phyloP scores from a whole-genome alignment of 2,888 invertebrate genomes.

The Rapana venosa region DNA sequence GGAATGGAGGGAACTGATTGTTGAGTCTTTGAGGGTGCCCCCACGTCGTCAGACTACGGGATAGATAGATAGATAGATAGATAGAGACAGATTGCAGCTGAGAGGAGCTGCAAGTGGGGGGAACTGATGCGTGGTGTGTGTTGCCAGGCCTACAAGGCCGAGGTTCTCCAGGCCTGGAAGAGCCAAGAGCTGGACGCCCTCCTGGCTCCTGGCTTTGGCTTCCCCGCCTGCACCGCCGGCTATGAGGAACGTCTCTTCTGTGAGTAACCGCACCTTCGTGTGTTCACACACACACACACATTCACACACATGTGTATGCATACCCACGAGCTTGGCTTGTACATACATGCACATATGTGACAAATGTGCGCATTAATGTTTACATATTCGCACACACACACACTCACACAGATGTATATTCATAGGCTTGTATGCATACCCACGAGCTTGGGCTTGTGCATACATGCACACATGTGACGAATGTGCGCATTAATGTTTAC shows the following conservation, averaged over 20 bases:
- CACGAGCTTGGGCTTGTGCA: background rate
- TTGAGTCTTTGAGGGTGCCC: too few relatives aligned
- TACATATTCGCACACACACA: background rate
- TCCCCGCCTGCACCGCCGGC: slow-evolving; percentile 58
- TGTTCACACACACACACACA: background rate
- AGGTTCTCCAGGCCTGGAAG: background rate
- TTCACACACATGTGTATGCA: background rate
- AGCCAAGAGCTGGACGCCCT: slow-evolving; percentile 66
- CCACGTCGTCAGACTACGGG: too few relatives aligned
- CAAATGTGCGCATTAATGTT: background rate
- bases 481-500: background rate
- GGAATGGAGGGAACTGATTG: too few relatives aligned
- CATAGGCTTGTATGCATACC: background rate
- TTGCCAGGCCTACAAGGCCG: too few relatives aligned
- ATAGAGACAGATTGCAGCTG: too few relatives aligned
- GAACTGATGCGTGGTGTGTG: background rate
- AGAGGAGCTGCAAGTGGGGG: background rate
- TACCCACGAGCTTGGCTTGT: background rate
- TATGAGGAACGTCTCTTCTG: background rate
- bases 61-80: too few relatives aligned
- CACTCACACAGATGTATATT: background rate
- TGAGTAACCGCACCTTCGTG: background rate
- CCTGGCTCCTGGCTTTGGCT: slow-evolving; percentile 69
- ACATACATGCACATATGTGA: background rate
- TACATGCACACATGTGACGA: background rate